These are phyloP conservation scores for Nesospiza acunhae DNA, from an alignment of 2,113 vertebrate species.

Conservation along the genomic window DNA sequence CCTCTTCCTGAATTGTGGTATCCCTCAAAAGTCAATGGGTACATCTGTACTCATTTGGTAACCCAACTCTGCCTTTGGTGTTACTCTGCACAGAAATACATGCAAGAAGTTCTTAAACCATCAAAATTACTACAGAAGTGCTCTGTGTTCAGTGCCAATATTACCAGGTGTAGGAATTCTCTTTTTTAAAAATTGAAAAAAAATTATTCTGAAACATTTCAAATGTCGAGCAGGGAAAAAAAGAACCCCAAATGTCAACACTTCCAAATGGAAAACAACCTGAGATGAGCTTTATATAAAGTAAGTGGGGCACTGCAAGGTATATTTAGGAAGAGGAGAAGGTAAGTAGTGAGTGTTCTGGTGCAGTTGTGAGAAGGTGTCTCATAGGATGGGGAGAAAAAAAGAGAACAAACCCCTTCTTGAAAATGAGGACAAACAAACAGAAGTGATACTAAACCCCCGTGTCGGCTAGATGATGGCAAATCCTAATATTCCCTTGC, in stretches of 20 bases:
- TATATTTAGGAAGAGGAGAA: neutral
- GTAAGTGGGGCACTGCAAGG: neutral
- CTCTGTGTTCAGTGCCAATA: neutral
- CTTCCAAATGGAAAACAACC: neutral
- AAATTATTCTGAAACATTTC: neutral
- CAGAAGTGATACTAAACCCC: neutral
- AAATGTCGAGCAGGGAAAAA: neutral
- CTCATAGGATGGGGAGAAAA: neutral
- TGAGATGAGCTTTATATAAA: conserved; percentile 11
- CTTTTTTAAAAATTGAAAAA: neutral
- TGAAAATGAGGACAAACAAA: neutral
- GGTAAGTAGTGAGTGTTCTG: neutral
- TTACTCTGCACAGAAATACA: neutral
- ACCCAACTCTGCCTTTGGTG: neutral
- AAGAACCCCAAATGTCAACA: neutral
- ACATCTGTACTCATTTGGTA: neutral
- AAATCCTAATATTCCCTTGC: neutral
- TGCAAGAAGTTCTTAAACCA: neutral
- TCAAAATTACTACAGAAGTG: neutral
- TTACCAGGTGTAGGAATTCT: neutral
- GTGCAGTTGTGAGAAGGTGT: neutral
- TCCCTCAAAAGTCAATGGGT: neutral
- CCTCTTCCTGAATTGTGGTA: neutral
- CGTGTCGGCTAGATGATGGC: neutral
- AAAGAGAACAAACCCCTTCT: neutral